A percentile compares a stretch with the other conserved stretches of the same genome.
These are phyloP conservation scores for Pachyrhynchus sulphureomaculatus DNA, from an alignment of 1,140 invertebrate genomes.

Conservation along the genomic window DNA sequence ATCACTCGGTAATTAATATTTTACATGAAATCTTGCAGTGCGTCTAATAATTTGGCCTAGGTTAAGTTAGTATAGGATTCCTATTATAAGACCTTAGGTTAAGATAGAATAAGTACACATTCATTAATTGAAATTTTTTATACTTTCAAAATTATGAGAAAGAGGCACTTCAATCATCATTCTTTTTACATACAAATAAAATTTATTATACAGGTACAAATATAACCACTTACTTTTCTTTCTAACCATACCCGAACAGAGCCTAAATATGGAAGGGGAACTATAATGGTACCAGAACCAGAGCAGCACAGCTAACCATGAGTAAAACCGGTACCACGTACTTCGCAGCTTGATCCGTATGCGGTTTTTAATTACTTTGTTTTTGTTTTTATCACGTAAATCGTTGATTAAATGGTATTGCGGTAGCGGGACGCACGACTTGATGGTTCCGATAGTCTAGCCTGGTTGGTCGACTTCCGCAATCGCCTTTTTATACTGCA, in stretches of 20 bases:
- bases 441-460: constrained; percentile 12
- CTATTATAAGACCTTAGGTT: too few relatives aligned
- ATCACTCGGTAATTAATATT: too few relatives aligned
- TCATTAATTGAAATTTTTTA: too few relatives aligned
- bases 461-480: not conserved
- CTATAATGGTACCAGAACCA: constrained; percentile 19
- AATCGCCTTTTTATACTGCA: not conserved
- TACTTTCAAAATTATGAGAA: too few relatives aligned
- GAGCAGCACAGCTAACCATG: constrained; percentile 18
- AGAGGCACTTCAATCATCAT: too few relatives aligned
- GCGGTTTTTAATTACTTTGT: constrained; percentile 2
- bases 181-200: too few relatives aligned
- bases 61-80: too few relatives aligned
- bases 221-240: too few relatives aligned
- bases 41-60: too few relatives aligned
- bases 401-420: not conserved
- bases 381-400: constrained; percentile 12
- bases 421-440: not conserved
- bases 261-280: not conserved
- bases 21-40: too few relatives aligned
- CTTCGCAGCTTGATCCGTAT: not conserved
- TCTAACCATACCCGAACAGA: not conserved
- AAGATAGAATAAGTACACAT: too few relatives aligned
- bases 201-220: too few relatives aligned
- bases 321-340: constrained; percentile 18